phyloP scores from a whole-genome alignment of 1,140 invertebrate genomes.

The Doryteuthis pealeii region DNA sequence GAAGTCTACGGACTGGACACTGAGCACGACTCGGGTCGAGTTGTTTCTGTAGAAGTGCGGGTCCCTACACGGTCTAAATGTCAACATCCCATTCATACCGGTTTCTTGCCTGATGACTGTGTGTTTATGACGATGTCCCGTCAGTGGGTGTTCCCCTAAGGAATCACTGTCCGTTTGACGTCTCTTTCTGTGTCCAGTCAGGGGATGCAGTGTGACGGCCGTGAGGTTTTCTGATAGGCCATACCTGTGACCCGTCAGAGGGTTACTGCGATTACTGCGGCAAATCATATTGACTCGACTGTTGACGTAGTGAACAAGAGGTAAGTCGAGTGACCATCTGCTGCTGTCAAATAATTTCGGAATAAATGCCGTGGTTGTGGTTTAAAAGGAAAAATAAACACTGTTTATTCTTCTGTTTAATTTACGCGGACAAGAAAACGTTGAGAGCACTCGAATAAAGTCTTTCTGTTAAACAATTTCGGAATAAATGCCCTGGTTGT shows the following conservation, averaged over 20 bases:
- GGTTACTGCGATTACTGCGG: neutral
- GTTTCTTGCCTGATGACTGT: neutral
- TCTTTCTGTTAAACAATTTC: neutral
- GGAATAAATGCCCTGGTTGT: no score
- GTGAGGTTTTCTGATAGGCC: neutral
- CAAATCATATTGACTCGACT: neutral
- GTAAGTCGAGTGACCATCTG: neutral
- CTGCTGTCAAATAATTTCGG: neutral
- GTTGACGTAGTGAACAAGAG: neutral
- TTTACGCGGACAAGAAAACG: no score
- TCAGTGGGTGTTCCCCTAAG: neutral
- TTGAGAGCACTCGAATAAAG: no score
- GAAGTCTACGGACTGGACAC: no score
- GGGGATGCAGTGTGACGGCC: neutral
- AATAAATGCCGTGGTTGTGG: no score
- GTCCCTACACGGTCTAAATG: no score
- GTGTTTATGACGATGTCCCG: neutral
- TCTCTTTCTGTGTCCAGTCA: neutral
- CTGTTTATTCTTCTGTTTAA: no score
- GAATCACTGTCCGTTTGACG: neutral
- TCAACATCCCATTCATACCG: neutral
- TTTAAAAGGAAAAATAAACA: no score
- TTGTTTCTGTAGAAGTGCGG: no score
- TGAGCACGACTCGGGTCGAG: no score
- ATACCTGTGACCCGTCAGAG: neutral